Base-by-base conservation (phyloP, 2,797 vertebrate genomes). In the Pagetopsis macropterus region DNA sequence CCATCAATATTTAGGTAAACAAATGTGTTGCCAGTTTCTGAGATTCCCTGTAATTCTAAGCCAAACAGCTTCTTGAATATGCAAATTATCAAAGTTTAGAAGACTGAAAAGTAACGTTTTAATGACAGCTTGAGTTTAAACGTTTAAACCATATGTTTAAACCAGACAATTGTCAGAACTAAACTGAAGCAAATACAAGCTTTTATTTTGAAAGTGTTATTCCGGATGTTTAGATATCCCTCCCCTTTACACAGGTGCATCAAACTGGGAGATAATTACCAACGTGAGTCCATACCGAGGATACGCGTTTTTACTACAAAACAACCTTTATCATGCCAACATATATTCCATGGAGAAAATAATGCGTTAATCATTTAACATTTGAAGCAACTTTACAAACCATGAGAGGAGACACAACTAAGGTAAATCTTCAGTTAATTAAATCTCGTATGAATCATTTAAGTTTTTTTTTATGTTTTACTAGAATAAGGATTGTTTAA, bases 321-420 rank as follows among this genome's bases (percentile, higher is more conserved):
- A 15, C 3, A 16, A 19, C 15, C 41, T 2, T 17, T 1, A 4
- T 15, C 2, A 0, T 0, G 3, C 8, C 3, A 4, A 23, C 60
- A 16, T 3, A 0, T 59, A 12, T 40, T 1, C 0, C 0, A 19
- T 31, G 0, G 9, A 11, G 8, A 17, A 31, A 43, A 49, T 12
- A 16, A 31, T 3, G 3, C 0, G 0, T 10, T 12, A 3, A 21
- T 5, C 5, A 19, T 49, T 49, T n/a, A 19, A 2, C 0, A 19
- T 16, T 15, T 6, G 19, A 46, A 71, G 2, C 19, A 31, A 3
- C 17, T 55, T 16, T 5, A 11, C 3, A 16, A 7, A 63, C 1
- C 15, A 90, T 90, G 83, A 84, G 48, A 4, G 82, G 17, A 27
- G 80, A 83, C 0, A 21, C 65, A 37, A 4, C 15, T 0, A 12